Conservation (phyloP, 2,797 vertebrate species). For the Cirrhinus molitorella region DNA sequence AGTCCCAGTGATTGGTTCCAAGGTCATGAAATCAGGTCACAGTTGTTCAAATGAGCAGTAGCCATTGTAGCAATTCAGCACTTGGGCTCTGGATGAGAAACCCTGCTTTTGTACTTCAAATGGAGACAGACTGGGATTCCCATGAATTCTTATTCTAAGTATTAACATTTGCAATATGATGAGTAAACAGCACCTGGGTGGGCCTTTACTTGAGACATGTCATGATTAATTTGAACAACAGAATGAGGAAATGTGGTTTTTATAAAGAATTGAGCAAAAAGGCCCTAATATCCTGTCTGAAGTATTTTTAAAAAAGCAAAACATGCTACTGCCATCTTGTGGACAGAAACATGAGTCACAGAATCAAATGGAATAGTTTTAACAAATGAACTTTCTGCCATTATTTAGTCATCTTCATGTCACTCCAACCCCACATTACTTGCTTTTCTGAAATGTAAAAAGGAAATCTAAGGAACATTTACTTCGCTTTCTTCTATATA, state of each 20-base stretch:
- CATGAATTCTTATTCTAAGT: background rate
- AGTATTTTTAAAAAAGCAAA: background rate
- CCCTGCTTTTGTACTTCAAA: background rate
- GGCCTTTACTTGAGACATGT: background rate
- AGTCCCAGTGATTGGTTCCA: background rate
- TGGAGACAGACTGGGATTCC: background rate
- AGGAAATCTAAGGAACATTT: too few relatives aligned
- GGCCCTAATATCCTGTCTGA: background rate
- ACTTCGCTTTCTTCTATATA: too few relatives aligned
- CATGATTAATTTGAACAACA: background rate
- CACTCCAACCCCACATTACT: background rate
- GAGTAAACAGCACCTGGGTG: background rate
- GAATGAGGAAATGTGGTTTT: background rate
- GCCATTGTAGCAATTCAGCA: background rate
- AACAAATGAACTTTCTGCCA: background rate
- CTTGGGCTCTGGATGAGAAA: background rate
- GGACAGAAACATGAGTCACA: constrained; percentile 48
- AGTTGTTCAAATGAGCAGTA: background rate
- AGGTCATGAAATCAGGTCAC: background rate
- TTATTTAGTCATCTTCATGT: background rate
- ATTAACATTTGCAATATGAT: background rate
- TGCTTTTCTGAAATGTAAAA: background rate
- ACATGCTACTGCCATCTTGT: constrained; percentile 65
- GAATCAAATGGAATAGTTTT: background rate
- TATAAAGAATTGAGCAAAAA: constrained; percentile 1